These are phyloP conservation scores for Cyanoderma ruficeps DNA, from an alignment of 2,113 vertebrate genomes.

Conservation along the genomic window DNA sequence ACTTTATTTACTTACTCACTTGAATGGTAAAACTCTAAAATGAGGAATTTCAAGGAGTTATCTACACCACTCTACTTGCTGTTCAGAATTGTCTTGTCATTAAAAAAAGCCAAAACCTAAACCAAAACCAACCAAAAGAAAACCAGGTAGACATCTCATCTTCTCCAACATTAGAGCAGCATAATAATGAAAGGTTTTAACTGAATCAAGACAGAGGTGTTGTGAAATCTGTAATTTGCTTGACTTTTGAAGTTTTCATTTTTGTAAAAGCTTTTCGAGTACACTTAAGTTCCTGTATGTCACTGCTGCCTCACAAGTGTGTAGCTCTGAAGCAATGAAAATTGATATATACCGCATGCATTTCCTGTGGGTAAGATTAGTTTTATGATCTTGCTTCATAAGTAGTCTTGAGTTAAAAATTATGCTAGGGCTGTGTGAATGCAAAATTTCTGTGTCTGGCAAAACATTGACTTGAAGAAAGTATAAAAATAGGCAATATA, in stretches of 20 bases:
- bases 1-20: neutral
- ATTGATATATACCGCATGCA: neutral
- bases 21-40: neutral
- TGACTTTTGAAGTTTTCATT: neutral
- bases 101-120: neutral
- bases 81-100: neutral
- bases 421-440: neutral
- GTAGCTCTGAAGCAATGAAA: neutral
- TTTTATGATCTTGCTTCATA: neutral
- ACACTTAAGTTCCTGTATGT: neutral
- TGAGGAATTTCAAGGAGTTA: neutral
- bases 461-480: neutral
- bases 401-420: neutral
- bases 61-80: neutral
- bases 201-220: neutral
- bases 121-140: neutral
- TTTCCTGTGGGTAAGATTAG: neutral
- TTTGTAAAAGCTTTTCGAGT: neutral
- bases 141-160: neutral
- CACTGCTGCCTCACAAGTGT: neutral
- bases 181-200: neutral
- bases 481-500: neutral
- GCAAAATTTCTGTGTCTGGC: neutral
- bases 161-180: neutral
- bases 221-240: neutral